phyloP scores from a whole-genome alignment of 2,888 invertebrate genomes.

The Drosophila pegasa region DNA sequence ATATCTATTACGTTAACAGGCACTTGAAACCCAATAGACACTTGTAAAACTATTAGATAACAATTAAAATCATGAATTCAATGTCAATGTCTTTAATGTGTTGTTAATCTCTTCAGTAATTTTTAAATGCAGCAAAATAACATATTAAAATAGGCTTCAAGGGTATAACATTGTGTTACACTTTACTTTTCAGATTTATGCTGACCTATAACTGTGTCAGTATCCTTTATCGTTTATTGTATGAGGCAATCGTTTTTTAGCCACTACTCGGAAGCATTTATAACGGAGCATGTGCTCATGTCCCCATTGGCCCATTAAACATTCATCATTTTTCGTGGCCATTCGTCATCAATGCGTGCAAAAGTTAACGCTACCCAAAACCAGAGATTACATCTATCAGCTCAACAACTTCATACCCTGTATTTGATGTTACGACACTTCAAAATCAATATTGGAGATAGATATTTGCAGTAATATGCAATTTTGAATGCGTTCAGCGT shows the following conservation, averaged over 20 bases:
- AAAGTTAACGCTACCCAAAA: slow-evolving; percentile 53
- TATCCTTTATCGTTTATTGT: slow-evolving; percentile 17
- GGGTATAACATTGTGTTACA: no score
- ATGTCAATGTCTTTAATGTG: no score
- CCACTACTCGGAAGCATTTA: slow-evolving; percentile 53
- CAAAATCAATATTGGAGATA: no score
- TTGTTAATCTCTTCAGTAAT: no score
- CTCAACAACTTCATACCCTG: slow-evolving; percentile 15
- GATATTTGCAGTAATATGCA: no score
- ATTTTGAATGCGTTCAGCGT: no score
- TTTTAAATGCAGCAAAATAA: no score
- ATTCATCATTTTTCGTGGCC: slow-evolving; percentile 75
- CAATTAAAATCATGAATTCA: no score
- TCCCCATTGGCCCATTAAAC: slow-evolving; percentile 73
- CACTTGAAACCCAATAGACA: not conserved
- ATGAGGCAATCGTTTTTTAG: slow-evolving; percentile 17
- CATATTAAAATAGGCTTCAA: no score
- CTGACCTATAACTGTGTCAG: slow-evolving; percentile 9
- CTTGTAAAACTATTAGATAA: not conserved
- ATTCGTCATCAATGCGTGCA: slow-evolving; percentile 74
- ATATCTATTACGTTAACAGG: not conserved
- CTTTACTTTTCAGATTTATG: slow-evolving; percentile 23
- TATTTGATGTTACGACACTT: not conserved
- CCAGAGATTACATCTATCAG: not conserved
- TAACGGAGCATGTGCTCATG: slow-evolving; percentile 59